These are phyloP conservation scores for Galeruca laticollis DNA, from an alignment of 2,888 invertebrate species.

Conservation along the genomic window DNA sequence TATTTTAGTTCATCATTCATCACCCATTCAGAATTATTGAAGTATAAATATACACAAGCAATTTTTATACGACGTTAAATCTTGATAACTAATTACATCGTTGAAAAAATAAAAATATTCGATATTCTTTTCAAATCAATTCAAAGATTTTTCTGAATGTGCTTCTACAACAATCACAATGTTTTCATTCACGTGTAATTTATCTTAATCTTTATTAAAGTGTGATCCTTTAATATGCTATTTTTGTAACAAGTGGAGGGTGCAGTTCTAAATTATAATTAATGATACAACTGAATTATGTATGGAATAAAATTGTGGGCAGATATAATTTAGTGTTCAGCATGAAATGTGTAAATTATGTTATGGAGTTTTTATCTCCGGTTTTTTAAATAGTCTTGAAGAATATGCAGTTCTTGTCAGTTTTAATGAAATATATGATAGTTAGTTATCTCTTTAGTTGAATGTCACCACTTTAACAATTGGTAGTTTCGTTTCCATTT, in stretches of 20 bases:
- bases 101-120: too few species aligned
- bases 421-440: too few species aligned
- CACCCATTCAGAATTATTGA: constrained; percentile 1
- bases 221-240: not conserved
- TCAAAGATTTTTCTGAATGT: not conserved
- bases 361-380: too few species aligned
- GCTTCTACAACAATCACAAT: not conserved
- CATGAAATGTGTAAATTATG: not conserved
- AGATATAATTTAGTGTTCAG: not conserved
- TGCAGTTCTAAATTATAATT: not conserved
- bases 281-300: not conserved
- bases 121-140: not conserved
- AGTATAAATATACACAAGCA: constrained; percentile 3
- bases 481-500: too few species aligned
- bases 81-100: not conserved
- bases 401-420: too few species aligned
- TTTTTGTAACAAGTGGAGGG: not conserved
- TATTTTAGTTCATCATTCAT: constrained; percentile 14
- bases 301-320: not conserved
- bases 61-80: not conserved
- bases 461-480: too few species aligned
- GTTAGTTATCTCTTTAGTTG: too few species aligned
- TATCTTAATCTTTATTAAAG: not conserved
- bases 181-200: not conserved
- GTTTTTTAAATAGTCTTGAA: too few species aligned